Evolutionary conservation across 2,797 vertebrate species (phyloP).

Genomic region (Lithobates pipiens): DNA sequence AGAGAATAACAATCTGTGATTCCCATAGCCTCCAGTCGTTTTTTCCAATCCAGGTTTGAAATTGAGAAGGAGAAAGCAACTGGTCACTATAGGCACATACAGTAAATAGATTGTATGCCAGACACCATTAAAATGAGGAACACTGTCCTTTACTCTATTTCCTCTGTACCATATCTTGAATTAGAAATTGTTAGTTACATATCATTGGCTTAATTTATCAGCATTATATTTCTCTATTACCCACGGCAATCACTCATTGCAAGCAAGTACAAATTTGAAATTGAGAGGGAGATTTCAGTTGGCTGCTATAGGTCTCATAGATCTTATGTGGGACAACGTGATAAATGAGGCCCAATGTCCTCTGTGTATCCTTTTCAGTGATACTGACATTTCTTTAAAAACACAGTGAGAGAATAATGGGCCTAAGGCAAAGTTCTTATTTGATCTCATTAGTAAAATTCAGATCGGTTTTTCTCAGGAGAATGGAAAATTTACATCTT

Average conservation of each 20-base stretch:
- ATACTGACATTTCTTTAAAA: background rate
- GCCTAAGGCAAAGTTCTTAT: background rate
- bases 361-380: background rate
- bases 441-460: background rate
- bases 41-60: background rate
- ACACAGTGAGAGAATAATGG: background rate
- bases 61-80: background rate
- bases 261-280: background rate
- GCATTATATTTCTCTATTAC: background rate
- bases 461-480: background rate
- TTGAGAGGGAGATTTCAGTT: background rate
- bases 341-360: background rate
- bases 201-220: background rate
- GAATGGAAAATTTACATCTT: background rate
- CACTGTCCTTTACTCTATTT: background rate
- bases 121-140: background rate
- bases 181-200: background rate
- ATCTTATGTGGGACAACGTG: background rate
- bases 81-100: background rate
- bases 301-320: background rate
- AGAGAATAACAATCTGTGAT: too few species aligned
- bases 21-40: too few species aligned
- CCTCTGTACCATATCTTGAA: background rate
- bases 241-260: background rate
- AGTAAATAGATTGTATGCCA: background rate